Evolutionary conservation across 2,888 invertebrate species (phyloP), one percentile per base, ranked within the genome.

Genomic region (Synergus japonicus): DNA sequence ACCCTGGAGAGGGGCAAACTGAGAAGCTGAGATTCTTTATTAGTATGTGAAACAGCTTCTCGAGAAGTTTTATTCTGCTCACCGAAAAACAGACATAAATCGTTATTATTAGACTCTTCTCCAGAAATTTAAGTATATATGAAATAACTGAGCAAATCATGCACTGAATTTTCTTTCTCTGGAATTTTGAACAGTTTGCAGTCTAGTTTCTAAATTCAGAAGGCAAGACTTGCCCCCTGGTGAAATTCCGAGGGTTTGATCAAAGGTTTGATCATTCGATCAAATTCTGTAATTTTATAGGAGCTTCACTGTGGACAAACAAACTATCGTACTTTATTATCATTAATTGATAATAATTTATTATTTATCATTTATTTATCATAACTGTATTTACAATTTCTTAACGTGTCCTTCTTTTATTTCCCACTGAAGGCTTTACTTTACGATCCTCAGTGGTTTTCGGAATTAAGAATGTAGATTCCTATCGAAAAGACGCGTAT

Each of bases 391-490:
- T 73, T 73, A 54, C 46, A 12, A 67, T 54, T 54, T 41, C 29
- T n/a, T 54, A 7, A 73, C 37, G 58, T 73, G n/a, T 58, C n/a
- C 29, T 69, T 49, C 12, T n/a, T 49, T 37, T 58, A 54, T 54
- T 73, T 58, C 49, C 37, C 37, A 37, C 54, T 58, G 10, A 29
- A 63, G 12, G 29, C 22, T 73, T 54, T n/a, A 29, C 15, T 76
- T 76, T 46, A 63, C 44, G 60, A 63, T 76, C 64, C 76, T 58
- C 29, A 37, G 76, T 18, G 5, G 37, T 76, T 63, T 63, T 63
- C 44, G 86, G 86, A 85, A 87, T 86, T 87, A 85, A 86, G 80
- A 83, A 84, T 81, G 82, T 84, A 83, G 84, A 84, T 86, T 81
- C 82, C 82, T 84, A 85, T 86, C 84, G 76, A n/a, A 44, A 12